phyloP scores from a whole-genome alignment of 2,888 invertebrate genomes.

The Selenia dentaria region DNA sequence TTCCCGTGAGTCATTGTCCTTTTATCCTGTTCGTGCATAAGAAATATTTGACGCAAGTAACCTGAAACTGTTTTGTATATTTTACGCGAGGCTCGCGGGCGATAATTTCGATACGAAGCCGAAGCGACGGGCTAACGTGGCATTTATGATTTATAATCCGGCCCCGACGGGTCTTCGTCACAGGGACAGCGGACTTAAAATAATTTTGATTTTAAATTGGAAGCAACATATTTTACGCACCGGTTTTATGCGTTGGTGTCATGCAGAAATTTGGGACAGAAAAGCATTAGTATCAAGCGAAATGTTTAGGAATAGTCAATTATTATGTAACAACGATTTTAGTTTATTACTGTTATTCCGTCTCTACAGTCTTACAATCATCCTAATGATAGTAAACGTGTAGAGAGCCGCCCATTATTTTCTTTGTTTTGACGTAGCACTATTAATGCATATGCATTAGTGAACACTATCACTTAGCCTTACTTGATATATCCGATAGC shows the following conservation, averaged over 20 bases:
- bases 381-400: too few relatives aligned
- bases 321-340: too few relatives aligned
- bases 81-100: slow-evolving; percentile 67
- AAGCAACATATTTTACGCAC: slow-evolving; percentile 72
- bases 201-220: slow-evolving; percentile 79
- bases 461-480: too few relatives aligned
- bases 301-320: too few relatives aligned
- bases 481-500: too few relatives aligned
- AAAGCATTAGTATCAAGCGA: slow-evolving; percentile 25
- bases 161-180: slow-evolving; percentile 70
- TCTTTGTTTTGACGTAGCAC: too few relatives aligned
- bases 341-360: too few relatives aligned
- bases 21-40: slow-evolving; percentile 60
- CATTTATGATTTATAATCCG: slow-evolving; percentile 82
- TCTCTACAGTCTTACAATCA: too few relatives aligned
- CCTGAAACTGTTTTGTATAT: slow-evolving; percentile 78
- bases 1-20: slow-evolving; percentile 63
- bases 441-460: too few relatives aligned
- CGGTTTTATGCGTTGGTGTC: slow-evolving; percentile 63
- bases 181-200: slow-evolving; percentile 73
- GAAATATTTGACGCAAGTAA: slow-evolving; percentile 74
- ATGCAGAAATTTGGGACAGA: slow-evolving; percentile 46
- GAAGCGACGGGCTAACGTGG: slow-evolving; percentile 69
- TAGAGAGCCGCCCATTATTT: too few relatives aligned
- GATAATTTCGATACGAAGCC: slow-evolving; percentile 75